Evolutionary conservation across 1,140 invertebrate genomes (phyloP).

Genomic region (Aphaenogaster rudis): DNA sequence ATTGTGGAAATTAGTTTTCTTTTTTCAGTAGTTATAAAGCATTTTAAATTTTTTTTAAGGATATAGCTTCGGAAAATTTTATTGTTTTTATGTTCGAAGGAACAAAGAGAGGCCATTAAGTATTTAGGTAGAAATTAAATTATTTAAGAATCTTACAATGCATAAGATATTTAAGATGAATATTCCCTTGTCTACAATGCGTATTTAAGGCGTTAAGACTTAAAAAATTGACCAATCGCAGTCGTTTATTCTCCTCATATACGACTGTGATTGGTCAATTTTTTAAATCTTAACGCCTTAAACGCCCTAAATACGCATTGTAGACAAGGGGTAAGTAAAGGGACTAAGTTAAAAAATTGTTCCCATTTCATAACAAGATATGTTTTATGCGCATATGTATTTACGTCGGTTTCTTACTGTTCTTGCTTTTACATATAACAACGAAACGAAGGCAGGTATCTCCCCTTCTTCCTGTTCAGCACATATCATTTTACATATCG

Average conservation of each 20-base stretch:
- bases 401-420: constrained; percentile 21
- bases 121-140: neutral
- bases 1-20: neutral
- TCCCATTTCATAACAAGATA: constrained; percentile 9
- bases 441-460: constrained; percentile 56
- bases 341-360: constrained; percentile 17
- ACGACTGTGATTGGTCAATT: too few species aligned
- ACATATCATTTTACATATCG: constrained; percentile 61
- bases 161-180: constrained; percentile 10
- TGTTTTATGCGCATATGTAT: neutral
- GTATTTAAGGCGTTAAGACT: too few species aligned
- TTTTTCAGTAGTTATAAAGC: neutral
- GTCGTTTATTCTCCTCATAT: too few species aligned
- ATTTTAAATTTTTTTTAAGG: neutral
- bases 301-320: too few species aligned
- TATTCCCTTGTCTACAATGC: neutral
- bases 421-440: constrained; percentile 29
- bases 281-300: too few species aligned
- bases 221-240: too few species aligned
- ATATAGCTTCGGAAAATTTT: neutral
- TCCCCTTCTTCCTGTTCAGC: constrained; percentile 61
- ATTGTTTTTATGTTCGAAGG: neutral
- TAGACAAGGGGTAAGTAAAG: neutral
- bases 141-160: neutral
- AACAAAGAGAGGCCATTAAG: neutral